Percentiles rank a stretch among this genome's conserved stretches.
Conservation (phyloP, 2,888 invertebrate species). For the Dynastes grantii region DNA sequence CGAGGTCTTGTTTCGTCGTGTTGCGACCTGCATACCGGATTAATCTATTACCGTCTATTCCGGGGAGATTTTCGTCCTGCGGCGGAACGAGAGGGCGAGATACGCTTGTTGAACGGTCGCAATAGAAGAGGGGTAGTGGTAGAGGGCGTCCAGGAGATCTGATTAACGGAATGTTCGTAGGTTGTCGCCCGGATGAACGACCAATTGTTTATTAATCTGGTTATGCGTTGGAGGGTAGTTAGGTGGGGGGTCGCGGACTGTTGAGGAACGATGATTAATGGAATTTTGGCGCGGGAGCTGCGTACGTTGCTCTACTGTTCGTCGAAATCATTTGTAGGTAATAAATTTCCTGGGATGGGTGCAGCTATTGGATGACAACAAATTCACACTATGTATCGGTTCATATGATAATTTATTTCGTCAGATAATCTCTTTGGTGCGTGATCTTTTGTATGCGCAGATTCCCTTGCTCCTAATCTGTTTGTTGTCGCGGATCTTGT, state of each 20-base stretch:
- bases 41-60: conserved; percentile 63
- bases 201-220: conserved; percentile 38
- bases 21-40: conserved; percentile 61
- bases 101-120: conserved; percentile 1
- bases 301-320: not conserved
- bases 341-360: conserved; percentile 7
- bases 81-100: not conserved
- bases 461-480: too few species aligned
- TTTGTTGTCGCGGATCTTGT: too few species aligned
- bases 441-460: too few species aligned
- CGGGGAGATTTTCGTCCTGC: conserved; percentile 53
- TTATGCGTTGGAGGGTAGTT: conserved; percentile 13
- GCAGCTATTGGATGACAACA: not conserved
- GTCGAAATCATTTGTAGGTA: not conserved
- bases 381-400: not conserved
- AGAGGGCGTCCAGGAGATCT: not conserved
- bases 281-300: not conserved
- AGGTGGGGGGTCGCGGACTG: not conserved
- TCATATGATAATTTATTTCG: not conserved
- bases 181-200: conserved; percentile 34
- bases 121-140: not conserved
- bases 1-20: conserved; percentile 59
- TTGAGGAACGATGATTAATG: conserved; percentile 20
- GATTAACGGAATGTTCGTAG: conserved; percentile 31
- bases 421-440: not conserved